Evolutionary conservation across 2,113 vertebrate species (phyloP).

Genomic region (Nanorana parkeri): DNA sequence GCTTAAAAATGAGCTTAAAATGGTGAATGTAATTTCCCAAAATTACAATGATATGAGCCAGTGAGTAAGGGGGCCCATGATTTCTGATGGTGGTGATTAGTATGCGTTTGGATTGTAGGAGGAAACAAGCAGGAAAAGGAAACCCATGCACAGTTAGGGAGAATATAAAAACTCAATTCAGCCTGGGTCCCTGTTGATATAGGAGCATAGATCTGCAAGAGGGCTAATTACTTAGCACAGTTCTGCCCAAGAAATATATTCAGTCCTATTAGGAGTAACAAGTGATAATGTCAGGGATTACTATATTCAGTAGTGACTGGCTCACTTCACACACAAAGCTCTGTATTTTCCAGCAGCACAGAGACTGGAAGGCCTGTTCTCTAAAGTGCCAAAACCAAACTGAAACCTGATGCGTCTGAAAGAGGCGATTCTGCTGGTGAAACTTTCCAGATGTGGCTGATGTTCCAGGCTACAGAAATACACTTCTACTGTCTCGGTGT

Average conservation of each 20-base stretch:
- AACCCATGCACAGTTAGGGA: no score
- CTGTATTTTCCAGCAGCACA: neutral
- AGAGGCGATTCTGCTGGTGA: conserved; percentile 24
- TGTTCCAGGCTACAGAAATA: conserved; percentile 11
- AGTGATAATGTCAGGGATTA: neutral
- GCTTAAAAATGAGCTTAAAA: no score
- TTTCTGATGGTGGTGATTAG: no score
- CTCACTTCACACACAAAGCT: neutral
- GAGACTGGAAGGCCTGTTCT: neutral
- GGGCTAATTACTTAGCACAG: no score
- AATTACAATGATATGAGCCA: no score
- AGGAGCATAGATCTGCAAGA: neutral
- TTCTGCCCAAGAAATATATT: no score
- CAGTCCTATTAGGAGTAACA: neutral
- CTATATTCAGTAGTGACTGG: neutral
- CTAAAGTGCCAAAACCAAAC: conserved; percentile 39
- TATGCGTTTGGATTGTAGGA: no score
- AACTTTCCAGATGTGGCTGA: conserved; percentile 23
- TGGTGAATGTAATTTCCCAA: no score
- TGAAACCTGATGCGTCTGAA: conserved; percentile 27
- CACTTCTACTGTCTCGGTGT: neutral
- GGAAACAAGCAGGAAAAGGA: no score
- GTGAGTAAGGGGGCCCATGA: no score
- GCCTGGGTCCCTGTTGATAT: no score
- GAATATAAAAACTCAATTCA: no score